phyloP scores from a whole-genome alignment of 2,113 vertebrate species.

The Urocynchramus pylzowi region DNA sequence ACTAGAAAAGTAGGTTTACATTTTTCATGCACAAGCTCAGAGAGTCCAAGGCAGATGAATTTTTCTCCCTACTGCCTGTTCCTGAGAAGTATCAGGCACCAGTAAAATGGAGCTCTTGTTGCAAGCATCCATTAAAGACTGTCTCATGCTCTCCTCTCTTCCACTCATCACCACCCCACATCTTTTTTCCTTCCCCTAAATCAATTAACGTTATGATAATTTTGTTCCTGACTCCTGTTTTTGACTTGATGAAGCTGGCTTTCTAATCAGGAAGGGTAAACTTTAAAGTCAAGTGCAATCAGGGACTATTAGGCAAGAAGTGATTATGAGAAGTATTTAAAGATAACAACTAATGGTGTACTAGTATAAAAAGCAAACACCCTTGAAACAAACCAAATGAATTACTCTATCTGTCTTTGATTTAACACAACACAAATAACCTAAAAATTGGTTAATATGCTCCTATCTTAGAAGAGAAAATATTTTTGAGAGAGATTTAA shows the following conservation, averaged over 20 bases:
- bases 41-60: neutral
- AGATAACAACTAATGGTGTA: slow-evolving; percentile 28
- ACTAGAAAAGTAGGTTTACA: neutral
- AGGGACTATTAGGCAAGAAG: slow-evolving; percentile 60
- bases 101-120: neutral
- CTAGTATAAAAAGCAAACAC: slow-evolving; percentile 45
- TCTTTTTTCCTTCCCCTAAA: neutral
- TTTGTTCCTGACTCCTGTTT: slow-evolving; percentile 41
- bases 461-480: neutral
- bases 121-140: neutral
- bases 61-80: neutral
- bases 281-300: slow-evolving; percentile 76
- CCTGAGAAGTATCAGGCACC: neutral
- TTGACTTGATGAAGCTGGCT: slow-evolving; percentile 56
- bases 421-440: neutral
- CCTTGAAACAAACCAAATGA: slow-evolving; percentile 29
- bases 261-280: slow-evolving; percentile 69
- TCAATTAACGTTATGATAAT: slow-evolving; percentile 44
- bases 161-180: neutral
- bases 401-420: neutral
- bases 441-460: neutral
- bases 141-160: neutral
- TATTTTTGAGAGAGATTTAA: neutral
- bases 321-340: slow-evolving; percentile 64
- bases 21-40: neutral